Evolutionary conservation across 2,797 vertebrate genomes (phyloP).

Genomic region (Nasua narica): DNA sequence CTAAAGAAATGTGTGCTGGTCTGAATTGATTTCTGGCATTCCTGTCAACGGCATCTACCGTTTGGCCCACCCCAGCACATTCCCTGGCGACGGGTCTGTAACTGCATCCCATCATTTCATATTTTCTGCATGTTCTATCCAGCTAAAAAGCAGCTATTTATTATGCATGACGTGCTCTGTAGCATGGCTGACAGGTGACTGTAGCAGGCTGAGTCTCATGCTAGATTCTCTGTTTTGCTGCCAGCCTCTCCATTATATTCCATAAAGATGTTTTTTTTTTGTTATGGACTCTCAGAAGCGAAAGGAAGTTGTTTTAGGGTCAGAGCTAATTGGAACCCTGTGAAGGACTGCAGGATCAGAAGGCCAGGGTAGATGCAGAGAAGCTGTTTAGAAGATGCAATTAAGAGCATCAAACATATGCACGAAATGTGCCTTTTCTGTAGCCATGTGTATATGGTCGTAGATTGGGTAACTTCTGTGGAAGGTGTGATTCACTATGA

Average conservation of each 20-base stretch:
- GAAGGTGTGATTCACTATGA: neutral
- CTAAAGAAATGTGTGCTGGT: neutral
- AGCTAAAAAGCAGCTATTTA: conserved; percentile 76
- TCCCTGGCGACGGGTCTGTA: conserved; percentile 28
- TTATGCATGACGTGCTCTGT: conserved; percentile 70
- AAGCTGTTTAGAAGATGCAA: neutral
- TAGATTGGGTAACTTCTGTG: neutral
- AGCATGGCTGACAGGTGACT: conserved; percentile 72
- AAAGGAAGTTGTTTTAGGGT: conserved; percentile 51
- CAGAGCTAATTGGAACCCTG: conserved; percentile 17
- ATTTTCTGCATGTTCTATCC: conserved; percentile 63
- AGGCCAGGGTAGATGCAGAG: neutral
- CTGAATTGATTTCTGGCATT: conserved; percentile 7
- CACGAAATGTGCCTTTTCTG: neutral
- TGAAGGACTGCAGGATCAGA: neutral
- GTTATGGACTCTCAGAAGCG: conserved; percentile 45
- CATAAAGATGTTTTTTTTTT: conserved; percentile 70
- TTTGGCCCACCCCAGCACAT: neutral
- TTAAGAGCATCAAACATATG: neutral
- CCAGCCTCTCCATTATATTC: conserved; percentile 56
- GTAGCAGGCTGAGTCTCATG: conserved; percentile 66
- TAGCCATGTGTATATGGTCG: neutral
- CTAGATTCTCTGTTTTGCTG: conserved; percentile 56
- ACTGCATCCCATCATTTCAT: conserved; percentile 58
- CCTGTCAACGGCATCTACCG: neutral